phyloP scores from a whole-genome alignment of 2,888 invertebrate species.

The Malachius bipustulatus region DNA sequence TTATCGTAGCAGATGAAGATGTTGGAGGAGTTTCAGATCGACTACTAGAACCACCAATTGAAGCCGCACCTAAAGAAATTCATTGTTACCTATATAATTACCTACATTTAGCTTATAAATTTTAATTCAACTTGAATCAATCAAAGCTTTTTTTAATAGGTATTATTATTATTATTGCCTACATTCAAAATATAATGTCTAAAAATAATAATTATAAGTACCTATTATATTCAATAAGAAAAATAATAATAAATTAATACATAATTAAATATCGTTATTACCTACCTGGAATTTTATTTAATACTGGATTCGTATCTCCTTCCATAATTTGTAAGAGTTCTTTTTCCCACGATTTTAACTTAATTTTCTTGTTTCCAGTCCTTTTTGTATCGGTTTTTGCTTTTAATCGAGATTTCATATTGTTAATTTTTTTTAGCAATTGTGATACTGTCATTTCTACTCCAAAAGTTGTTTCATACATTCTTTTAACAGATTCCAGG shows the following conservation, averaged over 20 bases:
- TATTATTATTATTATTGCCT: no score
- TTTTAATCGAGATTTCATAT: neutral
- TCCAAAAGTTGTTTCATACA: neutral
- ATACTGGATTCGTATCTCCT: neutral
- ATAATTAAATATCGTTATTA: neutral
- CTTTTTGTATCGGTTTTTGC: neutral
- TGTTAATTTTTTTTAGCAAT: neutral
- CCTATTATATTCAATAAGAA: no score
- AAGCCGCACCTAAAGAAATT: neutral
- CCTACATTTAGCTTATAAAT: no score
- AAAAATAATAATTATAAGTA: no score
- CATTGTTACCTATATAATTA: no score
- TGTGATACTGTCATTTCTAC: neutral
- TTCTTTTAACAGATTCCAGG: no score
- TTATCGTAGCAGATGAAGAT: neutral
- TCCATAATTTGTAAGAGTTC: neutral
- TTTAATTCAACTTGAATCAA: no score
- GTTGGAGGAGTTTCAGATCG: neutral
- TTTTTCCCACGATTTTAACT: neutral
- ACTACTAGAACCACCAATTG: neutral
- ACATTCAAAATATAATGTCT: no score
- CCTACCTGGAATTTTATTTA: conserved; percentile 1
- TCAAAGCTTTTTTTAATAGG: no score
- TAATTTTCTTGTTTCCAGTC: conserved; percentile 1
- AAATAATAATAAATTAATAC: no score